A percentile compares a stretch with the other conserved stretches of the same genome.
These are phyloP conservation scores for Brassicogethes aeneus DNA, from an alignment of 2,888 invertebrate genomes.

Conservation along the genomic window DNA sequence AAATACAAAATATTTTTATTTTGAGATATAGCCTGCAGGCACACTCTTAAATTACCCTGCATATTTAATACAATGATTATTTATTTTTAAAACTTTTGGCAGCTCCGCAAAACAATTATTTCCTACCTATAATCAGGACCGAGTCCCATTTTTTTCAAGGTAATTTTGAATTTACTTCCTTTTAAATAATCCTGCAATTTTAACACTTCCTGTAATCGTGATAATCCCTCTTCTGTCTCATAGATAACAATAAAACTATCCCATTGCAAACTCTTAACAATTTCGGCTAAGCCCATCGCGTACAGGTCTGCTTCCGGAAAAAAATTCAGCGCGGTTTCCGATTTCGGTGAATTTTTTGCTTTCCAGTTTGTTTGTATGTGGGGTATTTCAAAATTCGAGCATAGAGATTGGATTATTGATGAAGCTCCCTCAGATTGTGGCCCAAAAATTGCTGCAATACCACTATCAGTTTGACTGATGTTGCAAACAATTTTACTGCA, in stretches of 20 bases:
- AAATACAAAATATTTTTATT: too few relatives aligned
- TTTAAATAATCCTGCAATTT: slow-evolving; percentile 39
- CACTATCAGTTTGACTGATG: slow-evolving; percentile 44
- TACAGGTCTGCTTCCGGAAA: slow-evolving; percentile 44
- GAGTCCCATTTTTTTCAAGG: slow-evolving; percentile 23
- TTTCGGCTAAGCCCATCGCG: slow-evolving; percentile 55
- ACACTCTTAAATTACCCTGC: too few relatives aligned
- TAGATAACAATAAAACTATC: slow-evolving; percentile 69
- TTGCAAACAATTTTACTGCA: slow-evolving; percentile 43
- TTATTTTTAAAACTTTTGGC: too few relatives aligned
- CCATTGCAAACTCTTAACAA: slow-evolving; percentile 66
- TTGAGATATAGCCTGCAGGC: too few relatives aligned
- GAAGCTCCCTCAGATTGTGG: slow-evolving; percentile 56
- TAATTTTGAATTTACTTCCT: slow-evolving; percentile 19
- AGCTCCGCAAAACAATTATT: too few relatives aligned
- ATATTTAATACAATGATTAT: too few relatives aligned
- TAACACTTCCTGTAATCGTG: slow-evolving; percentile 70
- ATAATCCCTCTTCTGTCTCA: slow-evolving; percentile 65
- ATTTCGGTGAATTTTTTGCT: slow-evolving; percentile 46
- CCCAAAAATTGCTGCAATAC: slow-evolving; percentile 75
- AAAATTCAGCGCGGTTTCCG: slow-evolving; percentile 39
- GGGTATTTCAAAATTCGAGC: slow-evolving; percentile 77
- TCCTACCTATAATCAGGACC: slow-evolving; percentile 27
- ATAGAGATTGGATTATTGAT: slow-evolving; percentile 73
- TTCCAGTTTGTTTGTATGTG: slow-evolving; percentile 72